Conservation (phyloP, 2,888 invertebrate species). For the Amiota mariae region DNA sequence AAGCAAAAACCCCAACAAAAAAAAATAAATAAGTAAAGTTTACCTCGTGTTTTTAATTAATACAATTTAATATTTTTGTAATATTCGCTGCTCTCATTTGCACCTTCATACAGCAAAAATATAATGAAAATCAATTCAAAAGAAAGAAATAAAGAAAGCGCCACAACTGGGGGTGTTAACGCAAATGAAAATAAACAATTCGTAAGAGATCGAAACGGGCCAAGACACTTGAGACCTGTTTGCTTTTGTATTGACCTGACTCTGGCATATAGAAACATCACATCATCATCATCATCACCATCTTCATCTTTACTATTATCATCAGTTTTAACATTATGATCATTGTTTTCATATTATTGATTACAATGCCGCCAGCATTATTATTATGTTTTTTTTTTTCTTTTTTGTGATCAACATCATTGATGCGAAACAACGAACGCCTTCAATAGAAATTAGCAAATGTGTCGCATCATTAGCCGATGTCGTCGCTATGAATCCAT, state of each 20-base stretch:
- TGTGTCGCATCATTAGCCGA: conserved; percentile 69
- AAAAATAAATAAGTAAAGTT: conserved; percentile 1
- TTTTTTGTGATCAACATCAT: neutral
- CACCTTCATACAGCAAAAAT: conserved; percentile 33
- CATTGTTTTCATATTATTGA: neutral
- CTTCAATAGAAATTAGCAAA: conserved; percentile 68
- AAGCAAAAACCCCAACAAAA: conserved; percentile 29
- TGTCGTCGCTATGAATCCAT: conserved; percentile 12
- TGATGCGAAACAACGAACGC: neutral
- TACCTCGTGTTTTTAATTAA: conserved; percentile 8
- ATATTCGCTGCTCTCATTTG: neutral
- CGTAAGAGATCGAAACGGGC: neutral
- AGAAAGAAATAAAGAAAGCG: neutral
- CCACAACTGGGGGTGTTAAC: conserved; percentile 51
- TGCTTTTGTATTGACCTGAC: conserved; percentile 42
- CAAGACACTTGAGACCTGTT: conserved; percentile 50
- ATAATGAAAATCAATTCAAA: neutral
- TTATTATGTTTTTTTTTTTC: neutral
- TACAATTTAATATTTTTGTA: conserved; percentile 33
- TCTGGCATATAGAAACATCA: conserved; percentile 44
- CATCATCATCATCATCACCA: conserved; percentile 41
- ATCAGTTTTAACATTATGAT: conserved; percentile 19
- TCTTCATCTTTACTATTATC: conserved; percentile 24
- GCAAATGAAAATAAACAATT: conserved; percentile 1
- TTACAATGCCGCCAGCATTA: conserved; percentile 24